Evolutionary conservation across 2,888 invertebrate species (phyloP), one percentile per base, ranked within the genome.

Genomic region (Malthinus seriepunctatus): DNA sequence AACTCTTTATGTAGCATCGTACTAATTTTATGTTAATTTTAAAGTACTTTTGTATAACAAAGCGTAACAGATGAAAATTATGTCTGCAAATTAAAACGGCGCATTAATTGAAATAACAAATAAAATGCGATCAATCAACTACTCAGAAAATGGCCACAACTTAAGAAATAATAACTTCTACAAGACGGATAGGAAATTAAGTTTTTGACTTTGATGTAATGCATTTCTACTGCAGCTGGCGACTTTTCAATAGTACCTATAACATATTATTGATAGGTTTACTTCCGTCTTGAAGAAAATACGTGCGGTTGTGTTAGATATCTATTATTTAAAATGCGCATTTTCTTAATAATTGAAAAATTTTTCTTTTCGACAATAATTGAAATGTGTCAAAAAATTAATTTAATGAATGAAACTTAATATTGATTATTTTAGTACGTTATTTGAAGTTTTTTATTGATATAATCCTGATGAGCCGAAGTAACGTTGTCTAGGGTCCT

Each of bases 171-270:
- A 75, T 73, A 74, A 73, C 68, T 71, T 71, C 69, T 67, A 66
- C 70, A 73, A 74, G 74, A 74, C 73, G 73, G 72, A 72, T 72
- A 73, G 74, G 73, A 76, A 75, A 75, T 76, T 75, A 75, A 73
- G 71, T 75, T 75, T 72, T 73, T 73, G 76, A 76, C 76, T 74
- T 75, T 76, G 76, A 76, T 75, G 73, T 74, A 76, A 73, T 72
- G 72, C 73, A 60, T 53, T 57, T 61, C 61, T 53, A 56, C 46
- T 61, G 61, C 61, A 61, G 61, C 61, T 57, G 61, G 51, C 59
- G 60, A 54, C 54, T 48, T 37, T 50, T 60, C 63, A 64, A 59
- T 63, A 56, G 56, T 60, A 56, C 54, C 53, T 47, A 51, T 32
- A 5, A 32, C 33, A 52, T 60, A 64, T 65, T 67, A 67, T 67